Base-by-base conservation (phyloP, 1,140 invertebrate species). In the Euglossa dilemma region DNA sequence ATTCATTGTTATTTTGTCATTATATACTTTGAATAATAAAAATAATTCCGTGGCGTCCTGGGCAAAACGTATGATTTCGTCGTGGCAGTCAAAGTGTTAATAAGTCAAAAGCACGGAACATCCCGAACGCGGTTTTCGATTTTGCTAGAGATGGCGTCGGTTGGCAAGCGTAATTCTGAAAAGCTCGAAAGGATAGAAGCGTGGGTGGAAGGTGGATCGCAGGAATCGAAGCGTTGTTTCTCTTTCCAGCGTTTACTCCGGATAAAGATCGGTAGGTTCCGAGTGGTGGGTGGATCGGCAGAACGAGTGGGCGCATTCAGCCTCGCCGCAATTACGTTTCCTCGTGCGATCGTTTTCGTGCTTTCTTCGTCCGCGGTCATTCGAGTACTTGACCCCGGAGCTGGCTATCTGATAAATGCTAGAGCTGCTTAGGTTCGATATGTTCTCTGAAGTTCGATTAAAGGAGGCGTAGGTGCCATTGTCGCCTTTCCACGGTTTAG, bases 251-350 rank as follows among this genome's bases (percentile, higher is more conserved):
- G 57, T 71, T 67, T 52, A 50, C 36, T 28, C 11, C 43, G 36
- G 43, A 56, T 45, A 67, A 67, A 73, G 77, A 84, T 80, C 61
- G 61, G 80, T 72, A 14, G 59, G 28, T 73, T 67, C 67, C 20
- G 20, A 66, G 6, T 12, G 43, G 82, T 84, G 69, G 82, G 81
- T 79, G 75, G 67, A 72, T 78, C 67, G 67, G 11, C 12, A 16
- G 28, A 12, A 52, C 43, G 69, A 52, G 82, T 84, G 69, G 82
- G 82, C 69, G 82, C 66, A 57, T 72, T 57, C 69, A 56, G 61
- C 45, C 28, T 80, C 28, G 20, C 59, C 59, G 45, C 82, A 72
- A 83, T 83, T 83, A 83, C 69, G 61, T 57, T 84, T 84, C 67
- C 76, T 67, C 73, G 72, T 77, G 16, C 54, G 50, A 82, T 69